phyloP scores from a whole-genome alignment of 1,140 invertebrate genomes.

The Cephus cinctus region DNA sequence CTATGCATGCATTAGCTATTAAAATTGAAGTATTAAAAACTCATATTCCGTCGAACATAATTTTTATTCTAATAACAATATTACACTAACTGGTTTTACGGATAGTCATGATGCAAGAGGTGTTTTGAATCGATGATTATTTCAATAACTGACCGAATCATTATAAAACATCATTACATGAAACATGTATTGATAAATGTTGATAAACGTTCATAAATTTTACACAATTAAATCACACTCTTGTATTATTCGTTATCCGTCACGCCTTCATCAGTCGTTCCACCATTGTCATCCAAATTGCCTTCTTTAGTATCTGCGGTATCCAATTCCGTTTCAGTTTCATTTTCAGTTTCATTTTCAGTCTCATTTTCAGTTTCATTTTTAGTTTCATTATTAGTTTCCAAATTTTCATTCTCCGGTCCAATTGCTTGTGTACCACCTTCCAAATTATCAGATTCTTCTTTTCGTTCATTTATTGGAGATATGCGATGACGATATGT shows the following conservation, averaged over 20 bases:
- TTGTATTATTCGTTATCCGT: conserved; percentile 6
- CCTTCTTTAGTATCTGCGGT: neutral
- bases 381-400: neutral
- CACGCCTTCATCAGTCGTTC: neutral
- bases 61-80: no score
- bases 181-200: no score
- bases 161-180: no score
- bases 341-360: neutral
- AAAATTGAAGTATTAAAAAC: no score
- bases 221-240: conserved; percentile 1
- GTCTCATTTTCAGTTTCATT: neutral
- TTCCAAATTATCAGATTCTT: neutral
- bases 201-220: no score
- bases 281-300: neutral
- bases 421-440: no score
- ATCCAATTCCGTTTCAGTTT: neutral
- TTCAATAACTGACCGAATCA: no score
- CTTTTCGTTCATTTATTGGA: conserved; percentile 1
- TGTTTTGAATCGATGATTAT: no score
- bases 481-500: conserved; percentile 23
- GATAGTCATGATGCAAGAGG: no score
- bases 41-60: no score
- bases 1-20: no score
- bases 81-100: no score
- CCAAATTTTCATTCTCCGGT: neutral